Conservation (phyloP, 2,888 invertebrate species). For the Sarcophaga rosellei region DNA sequence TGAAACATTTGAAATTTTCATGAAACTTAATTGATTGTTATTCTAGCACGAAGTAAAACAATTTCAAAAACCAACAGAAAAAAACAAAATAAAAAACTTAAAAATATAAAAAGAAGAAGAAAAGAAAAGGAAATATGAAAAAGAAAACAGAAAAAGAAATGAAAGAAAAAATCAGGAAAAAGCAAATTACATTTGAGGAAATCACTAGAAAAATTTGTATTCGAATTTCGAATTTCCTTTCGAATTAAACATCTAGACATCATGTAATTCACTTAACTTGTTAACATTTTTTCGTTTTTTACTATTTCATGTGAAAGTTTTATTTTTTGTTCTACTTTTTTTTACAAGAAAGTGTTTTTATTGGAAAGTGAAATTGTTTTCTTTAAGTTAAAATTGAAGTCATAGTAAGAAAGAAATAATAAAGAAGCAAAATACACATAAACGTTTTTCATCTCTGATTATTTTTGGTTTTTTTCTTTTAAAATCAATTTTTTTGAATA, state of each 20-base stretch:
- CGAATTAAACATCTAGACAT: constrained; percentile 49
- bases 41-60: background rate
- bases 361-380: constrained; percentile 1
- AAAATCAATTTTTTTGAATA: too few species aligned
- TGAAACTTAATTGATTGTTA: constrained; percentile 33
- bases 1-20: constrained; percentile 32
- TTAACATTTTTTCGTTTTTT: background rate
- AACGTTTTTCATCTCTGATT: too few species aligned
- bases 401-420: too few species aligned
- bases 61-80: too few species aligned
- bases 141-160: constrained; percentile 3
- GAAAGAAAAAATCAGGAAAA: constrained; percentile 49
- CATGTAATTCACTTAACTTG: constrained; percentile 52
- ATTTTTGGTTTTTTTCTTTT: too few species aligned
- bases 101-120: background rate
- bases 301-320: constrained; percentile 24
- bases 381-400: background rate
- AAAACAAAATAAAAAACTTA: too few species aligned
- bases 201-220: constrained; percentile 52
- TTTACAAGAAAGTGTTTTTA: background rate
- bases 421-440: too few species aligned
- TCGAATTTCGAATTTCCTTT: constrained; percentile 60
- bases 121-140: background rate
- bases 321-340: background rate
- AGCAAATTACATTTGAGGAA: constrained; percentile 51